Base-by-base conservation (phyloP, 2,113 vertebrate genomes). In the Bos indicus region DNA sequence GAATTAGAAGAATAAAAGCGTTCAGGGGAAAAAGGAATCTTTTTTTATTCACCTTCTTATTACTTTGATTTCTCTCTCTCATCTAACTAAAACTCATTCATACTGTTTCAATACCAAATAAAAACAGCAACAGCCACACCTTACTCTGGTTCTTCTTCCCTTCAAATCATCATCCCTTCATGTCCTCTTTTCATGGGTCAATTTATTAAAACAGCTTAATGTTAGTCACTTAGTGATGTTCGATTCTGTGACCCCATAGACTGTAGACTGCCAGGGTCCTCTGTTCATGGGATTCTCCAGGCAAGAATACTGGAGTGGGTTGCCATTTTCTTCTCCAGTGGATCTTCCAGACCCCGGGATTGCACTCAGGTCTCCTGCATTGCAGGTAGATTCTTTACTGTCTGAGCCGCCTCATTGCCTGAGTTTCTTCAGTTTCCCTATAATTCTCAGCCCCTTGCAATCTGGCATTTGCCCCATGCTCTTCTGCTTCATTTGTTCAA, bases 1-100 rank as follows among this genome's bases (percentile, higher is more conserved):
- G 23, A 51, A 71, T 60, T 62, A 14, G 59, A 81, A 87, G 57
- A 25, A 96, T 62, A 30, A 46, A 88, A 26, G 4, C 28, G 59
- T 83, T 64, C 14, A 48, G 11, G 51, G 21, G 21, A 71, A 59
- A 28, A n/a, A 43, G 28, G 33, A 48, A 28, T 62, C 17, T 40
- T 43, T 71, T 67, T 51, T 56, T 57, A 67, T 48, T 59, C 28
- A n/a, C 11, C 36, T 17, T 82, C 56, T 94, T 78, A 21, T 26
- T 52, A 77, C 56, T 90, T 54, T 78, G 52, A 51, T 64, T 90
- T 87, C 36, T 93, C 54, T 89, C 40, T 78, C 25, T 90, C 57
- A 43, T 62, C 13, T 85, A 8, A 89, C 5, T 95, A 46, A 71
- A 80, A 82, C 4, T 15, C 43, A 36, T 71, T 78, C n/a, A 9